A percentile compares a stretch with the other conserved stretches of the same genome.
Evolutionary conservation across 2,888 invertebrate species (phyloP).

Genomic region (Amblyjoppa proteus): DNA sequence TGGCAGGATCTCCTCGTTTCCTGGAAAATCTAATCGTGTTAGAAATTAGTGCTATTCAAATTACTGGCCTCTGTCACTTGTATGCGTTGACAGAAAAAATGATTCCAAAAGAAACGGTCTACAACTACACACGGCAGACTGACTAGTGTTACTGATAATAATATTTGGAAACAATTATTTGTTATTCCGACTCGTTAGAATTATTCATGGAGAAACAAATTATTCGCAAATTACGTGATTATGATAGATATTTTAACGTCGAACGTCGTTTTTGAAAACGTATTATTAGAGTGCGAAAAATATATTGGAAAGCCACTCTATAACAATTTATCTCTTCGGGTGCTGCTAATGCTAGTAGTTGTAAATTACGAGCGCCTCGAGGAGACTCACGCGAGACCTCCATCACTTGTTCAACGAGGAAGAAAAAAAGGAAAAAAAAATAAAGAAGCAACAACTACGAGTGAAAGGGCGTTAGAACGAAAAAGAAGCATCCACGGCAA

Average conservation of each 20-base stretch:
- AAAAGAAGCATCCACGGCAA: constrained; percentile 49
- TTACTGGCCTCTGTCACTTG: constrained; percentile 49
- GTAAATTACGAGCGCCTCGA: constrained; percentile 58
- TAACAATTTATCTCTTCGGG: constrained; percentile 66
- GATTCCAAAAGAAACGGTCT: background rate
- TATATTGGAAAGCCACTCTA: constrained; percentile 62
- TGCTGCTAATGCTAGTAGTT: constrained; percentile 40
- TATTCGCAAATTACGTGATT: background rate
- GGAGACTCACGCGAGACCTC: constrained; percentile 65
- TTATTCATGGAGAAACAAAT: background rate
- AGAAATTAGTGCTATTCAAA: constrained; percentile 66
- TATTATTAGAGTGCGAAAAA: constrained; percentile 33
- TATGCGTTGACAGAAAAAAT: constrained; percentile 29
- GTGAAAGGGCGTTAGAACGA: constrained; percentile 48
- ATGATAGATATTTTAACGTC: background rate
- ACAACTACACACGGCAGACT: background rate
- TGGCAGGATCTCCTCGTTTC: constrained; percentile 50
- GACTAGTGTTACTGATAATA: background rate
- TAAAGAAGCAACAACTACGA: constrained; percentile 26
- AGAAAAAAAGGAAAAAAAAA: constrained; percentile 18
- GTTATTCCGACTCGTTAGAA: constrained; percentile 17
- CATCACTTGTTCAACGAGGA: constrained; percentile 53
- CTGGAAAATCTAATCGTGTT: constrained; percentile 65
- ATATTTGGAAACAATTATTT: constrained; percentile 54
- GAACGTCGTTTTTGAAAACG: background rate